A percentile compares a stretch with the other conserved stretches of the same genome.
These are phyloP conservation scores for Spilarctia lutea DNA, from an alignment of 2,888 invertebrate species.

Conservation along the genomic window DNA sequence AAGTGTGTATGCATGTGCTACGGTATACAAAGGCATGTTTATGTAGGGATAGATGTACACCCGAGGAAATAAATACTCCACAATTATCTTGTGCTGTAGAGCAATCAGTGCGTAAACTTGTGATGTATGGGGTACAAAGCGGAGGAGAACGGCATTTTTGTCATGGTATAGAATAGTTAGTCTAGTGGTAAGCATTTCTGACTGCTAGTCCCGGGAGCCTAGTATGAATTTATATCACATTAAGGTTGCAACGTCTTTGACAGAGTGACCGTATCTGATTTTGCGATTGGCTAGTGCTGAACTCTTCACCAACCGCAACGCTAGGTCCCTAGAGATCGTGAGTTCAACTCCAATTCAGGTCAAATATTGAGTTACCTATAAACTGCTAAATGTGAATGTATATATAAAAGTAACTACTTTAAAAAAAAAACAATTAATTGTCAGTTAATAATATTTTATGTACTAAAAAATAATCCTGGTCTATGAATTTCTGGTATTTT, in stretches of 20 bases:
- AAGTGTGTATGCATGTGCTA: slow-evolving; percentile 65
- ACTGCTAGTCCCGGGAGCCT: not conserved
- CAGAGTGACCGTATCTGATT: too few relatives aligned
- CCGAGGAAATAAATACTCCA: slow-evolving; percentile 57
- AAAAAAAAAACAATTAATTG: too few relatives aligned
- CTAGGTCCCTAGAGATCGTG: not conserved
- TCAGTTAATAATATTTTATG: too few relatives aligned
- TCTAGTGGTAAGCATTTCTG: not conserved
- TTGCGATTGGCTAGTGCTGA: too few relatives aligned
- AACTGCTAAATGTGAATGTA: too few relatives aligned
- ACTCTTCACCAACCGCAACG: too few relatives aligned
- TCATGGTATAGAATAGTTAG: not conserved
- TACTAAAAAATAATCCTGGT: too few relatives aligned
- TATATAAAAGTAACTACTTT: too few relatives aligned
- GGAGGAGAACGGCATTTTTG: slow-evolving; percentile 23
- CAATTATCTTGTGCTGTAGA: slow-evolving; percentile 53
- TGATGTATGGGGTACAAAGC: slow-evolving; percentile 38
- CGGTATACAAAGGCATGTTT: slow-evolving; percentile 52
- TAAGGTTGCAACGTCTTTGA: too few relatives aligned
- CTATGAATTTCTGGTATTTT: too few relatives aligned
- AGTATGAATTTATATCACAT: too few relatives aligned
- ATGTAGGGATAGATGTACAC: slow-evolving; percentile 43
- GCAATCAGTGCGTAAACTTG: slow-evolving; percentile 71
- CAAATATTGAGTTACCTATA: not conserved
- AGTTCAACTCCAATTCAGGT: not conserved